Evolutionary conservation across 35 echinoderm and acorn worm species (phyloP).

Genomic region (Lytechinus variegatus): DNA sequence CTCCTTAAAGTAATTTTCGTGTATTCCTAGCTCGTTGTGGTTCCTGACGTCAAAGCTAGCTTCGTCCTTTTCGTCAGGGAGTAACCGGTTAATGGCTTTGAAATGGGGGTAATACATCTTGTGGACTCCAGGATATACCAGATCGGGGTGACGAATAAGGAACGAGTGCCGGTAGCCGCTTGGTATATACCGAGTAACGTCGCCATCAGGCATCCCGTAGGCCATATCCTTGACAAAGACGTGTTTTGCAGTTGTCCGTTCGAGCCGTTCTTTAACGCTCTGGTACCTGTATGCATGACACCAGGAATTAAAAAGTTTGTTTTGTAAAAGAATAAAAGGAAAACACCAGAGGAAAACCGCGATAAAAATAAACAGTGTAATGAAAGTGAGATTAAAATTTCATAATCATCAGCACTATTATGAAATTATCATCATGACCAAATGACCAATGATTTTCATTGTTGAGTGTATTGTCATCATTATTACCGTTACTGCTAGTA

Average conservation of each 20-base stretch:
- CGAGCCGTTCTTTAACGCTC: neutral
- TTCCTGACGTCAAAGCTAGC: neutral
- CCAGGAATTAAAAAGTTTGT: neutral
- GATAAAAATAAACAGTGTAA: no score
- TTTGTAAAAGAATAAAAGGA: no score
- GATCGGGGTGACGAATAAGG: slow-evolving; percentile 8
- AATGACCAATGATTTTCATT: no score
- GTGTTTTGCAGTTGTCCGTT: neutral
- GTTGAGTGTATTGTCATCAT: no score
- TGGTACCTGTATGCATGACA: neutral
- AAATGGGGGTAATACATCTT: neutral
- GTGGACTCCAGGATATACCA: neutral
- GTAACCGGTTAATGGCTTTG: neutral
- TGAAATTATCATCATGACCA: no score
- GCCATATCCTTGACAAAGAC: neutral
- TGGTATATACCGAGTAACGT: neutral
- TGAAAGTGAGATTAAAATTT: no score
- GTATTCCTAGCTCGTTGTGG: neutral
- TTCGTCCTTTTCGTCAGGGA: neutral
- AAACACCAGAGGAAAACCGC: no score
- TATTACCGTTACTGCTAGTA: no score
- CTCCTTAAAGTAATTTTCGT: neutral
- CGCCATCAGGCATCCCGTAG: neutral
- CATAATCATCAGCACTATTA: no score
- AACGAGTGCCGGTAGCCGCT: slow-evolving; percentile 32